A percentile compares a stretch with the other conserved stretches of the same genome.
Conservation (phyloP, 1,140 invertebrate species). For the Drosophila ercepeae region DNA sequence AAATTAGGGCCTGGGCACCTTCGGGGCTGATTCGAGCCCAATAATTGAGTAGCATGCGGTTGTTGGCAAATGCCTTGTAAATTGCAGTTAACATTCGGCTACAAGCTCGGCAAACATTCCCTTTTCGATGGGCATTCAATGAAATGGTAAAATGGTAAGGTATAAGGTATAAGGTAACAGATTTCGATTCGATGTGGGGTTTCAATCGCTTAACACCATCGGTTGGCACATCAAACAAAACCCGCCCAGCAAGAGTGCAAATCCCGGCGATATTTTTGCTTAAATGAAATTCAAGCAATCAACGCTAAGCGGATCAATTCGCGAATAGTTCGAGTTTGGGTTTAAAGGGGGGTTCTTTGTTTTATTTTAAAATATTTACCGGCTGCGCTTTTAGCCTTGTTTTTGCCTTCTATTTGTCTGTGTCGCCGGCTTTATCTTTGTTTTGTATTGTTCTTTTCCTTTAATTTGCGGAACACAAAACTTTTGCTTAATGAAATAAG, state of each 20-base stretch:
- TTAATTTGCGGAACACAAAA: slow-evolving; percentile 69
- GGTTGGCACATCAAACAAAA: slow-evolving; percentile 57
- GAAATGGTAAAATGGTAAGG: no score
- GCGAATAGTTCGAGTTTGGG: slow-evolving; percentile 55
- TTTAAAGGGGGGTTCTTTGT: slow-evolving; percentile 35
- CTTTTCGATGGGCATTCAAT: slow-evolving; percentile 18
- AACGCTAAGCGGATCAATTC: slow-evolving; percentile 77
- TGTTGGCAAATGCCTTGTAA: slow-evolving; percentile 25
- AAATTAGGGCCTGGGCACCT: slow-evolving; percentile 55
- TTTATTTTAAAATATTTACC: slow-evolving; percentile 13
- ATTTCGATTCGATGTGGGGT: slow-evolving; percentile 12
- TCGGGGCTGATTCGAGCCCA: slow-evolving; percentile 23
- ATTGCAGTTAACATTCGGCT: slow-evolving; percentile 33
- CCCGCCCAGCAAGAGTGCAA: slow-evolving; percentile 16
- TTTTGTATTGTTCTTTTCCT: slow-evolving; percentile 51
- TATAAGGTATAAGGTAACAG: slow-evolving; percentile 20
- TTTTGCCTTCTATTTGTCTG: slow-evolving; percentile 6
- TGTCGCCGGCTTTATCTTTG: slow-evolving; percentile 4
- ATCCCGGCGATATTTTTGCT: slow-evolving; percentile 19
- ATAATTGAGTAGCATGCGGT: slow-evolving; percentile 47
- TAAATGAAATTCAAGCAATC: slow-evolving; percentile 76
- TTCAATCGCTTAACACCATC: slow-evolving; percentile 32
- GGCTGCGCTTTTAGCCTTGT: slow-evolving; percentile 47
- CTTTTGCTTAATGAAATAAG: slow-evolving; percentile 75
- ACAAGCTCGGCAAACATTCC: slow-evolving; percentile 16